Conservation (phyloP, 2,888 invertebrate species). For the Magallana nippona region DNA sequence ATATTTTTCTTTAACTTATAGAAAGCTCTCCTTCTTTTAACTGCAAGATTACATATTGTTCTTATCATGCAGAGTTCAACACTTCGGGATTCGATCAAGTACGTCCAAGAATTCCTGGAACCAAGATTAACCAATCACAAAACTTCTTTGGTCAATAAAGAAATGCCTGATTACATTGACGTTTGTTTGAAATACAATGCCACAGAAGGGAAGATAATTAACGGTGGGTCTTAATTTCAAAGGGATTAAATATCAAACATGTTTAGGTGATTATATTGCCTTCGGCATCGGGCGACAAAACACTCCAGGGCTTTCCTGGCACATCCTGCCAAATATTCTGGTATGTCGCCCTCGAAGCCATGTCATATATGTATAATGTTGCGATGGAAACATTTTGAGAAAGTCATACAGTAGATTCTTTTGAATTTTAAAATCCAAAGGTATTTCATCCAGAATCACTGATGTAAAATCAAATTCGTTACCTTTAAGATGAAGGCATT, state of each 20-base stretch:
- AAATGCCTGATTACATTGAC: constrained; percentile 36
- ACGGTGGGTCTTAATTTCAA: not conserved
- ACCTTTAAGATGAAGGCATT: constrained; percentile 40
- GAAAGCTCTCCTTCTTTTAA: too few relatives aligned
- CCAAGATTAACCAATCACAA: constrained; percentile 43
- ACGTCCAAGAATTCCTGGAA: constrained; percentile 34
- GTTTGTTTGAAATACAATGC: constrained; percentile 7
- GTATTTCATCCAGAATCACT: not conserved
- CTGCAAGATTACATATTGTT: not conserved
- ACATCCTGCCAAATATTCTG: too few relatives aligned
- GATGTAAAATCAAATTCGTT: not conserved
- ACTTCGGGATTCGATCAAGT: not conserved
- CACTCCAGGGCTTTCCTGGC: too few relatives aligned
- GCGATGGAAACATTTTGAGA: too few relatives aligned
- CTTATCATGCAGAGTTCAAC: not conserved
- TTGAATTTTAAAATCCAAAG: not conserved
- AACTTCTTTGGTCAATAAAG: constrained; percentile 26
- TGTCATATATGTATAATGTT: not conserved
- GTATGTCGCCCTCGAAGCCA: too few relatives aligned
- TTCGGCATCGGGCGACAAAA: too few relatives aligned
- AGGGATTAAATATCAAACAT: too few relatives aligned
- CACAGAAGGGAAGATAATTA: not conserved
- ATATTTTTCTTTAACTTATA: too few relatives aligned
- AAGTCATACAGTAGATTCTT: not conserved
- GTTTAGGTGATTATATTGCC: too few relatives aligned